Base-by-base conservation (phyloP, 2,888 invertebrate species). In the Ceraclea dissimilis region DNA sequence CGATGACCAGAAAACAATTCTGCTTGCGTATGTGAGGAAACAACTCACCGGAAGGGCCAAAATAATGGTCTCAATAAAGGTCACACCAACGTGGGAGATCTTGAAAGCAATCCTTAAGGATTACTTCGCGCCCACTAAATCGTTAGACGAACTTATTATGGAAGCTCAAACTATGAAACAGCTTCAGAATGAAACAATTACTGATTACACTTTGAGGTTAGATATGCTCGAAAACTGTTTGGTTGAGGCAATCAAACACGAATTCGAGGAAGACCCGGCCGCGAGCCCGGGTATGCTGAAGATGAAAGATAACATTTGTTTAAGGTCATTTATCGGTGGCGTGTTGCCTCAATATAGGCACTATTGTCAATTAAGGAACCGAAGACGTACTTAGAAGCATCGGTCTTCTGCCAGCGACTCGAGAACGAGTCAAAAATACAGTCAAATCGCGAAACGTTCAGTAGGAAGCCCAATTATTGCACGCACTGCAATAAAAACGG, bases 141-240 rank as follows among this genome's bases (percentile, higher is more conserved):
- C 51, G 20, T 33, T 39, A 16, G 51, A 51, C 18, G 39, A 39
- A 21, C n/a, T 43, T n/a, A n/a, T n/a, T n/a, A n/a, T 2, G 16
- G n/a, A 17, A 8, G n/a, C n/a, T n/a, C n/a, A n/a, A 34, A 20
- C 43, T 4, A 20, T 51, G 19, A 34, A 43, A 43, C 51, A 51
- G n/a, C 19, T 51, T 13, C 43, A 13, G 2, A 51, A 43, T 20
- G 51, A 51, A 51, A 20, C 10, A 1, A 51, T 51, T 51, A 43
- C 20, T 2, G 51, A 51, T n/a, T 51, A 39, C 21, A 51, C 51
- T 5, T 43, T 51, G 20, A 18, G 51, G 20, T 2, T 51, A 13
- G 51, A 51, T 17, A 19, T 43, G 21, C 20, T 51, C 16, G 19
- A 51, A 13, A 39, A 39, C 18, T 34, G 5, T 11, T 39, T 34